These are phyloP conservation scores for Clarias pachynema DNA, from an alignment of 2,797 vertebrate species.

Conservation along the genomic window DNA sequence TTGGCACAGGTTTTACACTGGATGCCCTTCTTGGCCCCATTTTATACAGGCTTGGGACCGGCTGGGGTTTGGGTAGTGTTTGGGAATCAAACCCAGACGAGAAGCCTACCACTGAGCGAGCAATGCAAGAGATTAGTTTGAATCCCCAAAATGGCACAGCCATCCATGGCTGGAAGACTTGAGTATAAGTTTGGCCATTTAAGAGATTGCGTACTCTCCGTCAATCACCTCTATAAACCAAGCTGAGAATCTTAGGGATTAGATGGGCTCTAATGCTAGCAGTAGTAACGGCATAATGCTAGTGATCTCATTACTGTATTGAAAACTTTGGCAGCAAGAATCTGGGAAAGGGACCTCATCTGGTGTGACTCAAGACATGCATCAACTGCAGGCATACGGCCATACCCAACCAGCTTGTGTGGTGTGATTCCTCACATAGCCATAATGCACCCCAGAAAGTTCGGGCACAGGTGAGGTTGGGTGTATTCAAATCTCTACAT, in stretches of 20 bases:
- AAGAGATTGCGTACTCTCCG: too few relatives aligned
- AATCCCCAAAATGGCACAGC: neutral
- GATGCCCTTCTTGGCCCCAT: too few relatives aligned
- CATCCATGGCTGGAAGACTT: neutral
- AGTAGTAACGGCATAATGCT: neutral
- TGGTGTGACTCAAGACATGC: neutral
- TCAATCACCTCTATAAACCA: neutral
- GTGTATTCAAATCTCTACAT: neutral
- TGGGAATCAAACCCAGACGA: too few relatives aligned
- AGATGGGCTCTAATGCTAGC: neutral
- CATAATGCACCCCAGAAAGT: neutral
- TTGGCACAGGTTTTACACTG: too few relatives aligned
- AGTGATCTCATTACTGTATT: neutral
- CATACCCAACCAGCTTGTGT: neutral
- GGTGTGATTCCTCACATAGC: neutral
- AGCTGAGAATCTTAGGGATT: neutral
- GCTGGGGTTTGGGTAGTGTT: too few relatives aligned
- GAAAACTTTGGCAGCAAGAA: neutral
- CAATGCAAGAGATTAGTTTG: neutral
- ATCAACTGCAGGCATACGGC: neutral
- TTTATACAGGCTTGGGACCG: too few relatives aligned
- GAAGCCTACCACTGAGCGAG: too few relatives aligned
- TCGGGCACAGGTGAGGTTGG: neutral
- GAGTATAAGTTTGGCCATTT: too few relatives aligned
- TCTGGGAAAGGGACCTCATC: neutral